These are phyloP conservation scores for Harpalus rubripes DNA, from an alignment of 2,888 invertebrate species.

Conservation along the genomic window DNA sequence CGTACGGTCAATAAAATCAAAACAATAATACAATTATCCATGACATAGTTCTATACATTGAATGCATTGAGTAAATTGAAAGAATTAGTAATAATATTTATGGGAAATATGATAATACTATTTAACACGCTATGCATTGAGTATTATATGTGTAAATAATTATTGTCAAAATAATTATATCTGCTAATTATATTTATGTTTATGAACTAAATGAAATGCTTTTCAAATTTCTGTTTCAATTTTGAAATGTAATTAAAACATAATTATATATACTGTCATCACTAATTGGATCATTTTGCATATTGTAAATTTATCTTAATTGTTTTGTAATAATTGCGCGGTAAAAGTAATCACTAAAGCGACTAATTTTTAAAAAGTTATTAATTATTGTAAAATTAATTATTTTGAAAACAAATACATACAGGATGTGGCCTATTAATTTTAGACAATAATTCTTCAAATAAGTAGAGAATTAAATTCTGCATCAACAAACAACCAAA, in stretches of 20 bases:
- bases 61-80: too few relatives aligned
- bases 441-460: too few relatives aligned
- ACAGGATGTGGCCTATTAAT: too few relatives aligned
- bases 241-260: constrained; percentile 4
- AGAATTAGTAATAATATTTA: not conserved
- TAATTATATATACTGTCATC: not conserved
- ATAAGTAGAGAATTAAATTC: too few relatives aligned
- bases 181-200: constrained; percentile 7
- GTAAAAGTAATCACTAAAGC: too few relatives aligned
- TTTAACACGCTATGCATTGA: not conserved
- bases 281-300: not conserved
- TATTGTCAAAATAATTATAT: constrained; percentile 7
- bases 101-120: not conserved
- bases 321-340: not conserved
- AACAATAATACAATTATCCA: too few relatives aligned
- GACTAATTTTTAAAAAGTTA: too few relatives aligned
- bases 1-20: too few relatives aligned
- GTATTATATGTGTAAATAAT: not conserved
- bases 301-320: constrained; percentile 4
- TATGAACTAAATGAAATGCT: constrained; percentile 1
- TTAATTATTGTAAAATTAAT: too few relatives aligned
- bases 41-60: too few relatives aligned
- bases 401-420: too few relatives aligned
- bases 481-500: too few relatives aligned
- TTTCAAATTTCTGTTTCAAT: constrained; percentile 3